Evolutionary conservation across 2,888 invertebrate species (phyloP), one percentile per base, ranked within the genome.

Genomic region (Dicyrtoma fusca): DNA sequence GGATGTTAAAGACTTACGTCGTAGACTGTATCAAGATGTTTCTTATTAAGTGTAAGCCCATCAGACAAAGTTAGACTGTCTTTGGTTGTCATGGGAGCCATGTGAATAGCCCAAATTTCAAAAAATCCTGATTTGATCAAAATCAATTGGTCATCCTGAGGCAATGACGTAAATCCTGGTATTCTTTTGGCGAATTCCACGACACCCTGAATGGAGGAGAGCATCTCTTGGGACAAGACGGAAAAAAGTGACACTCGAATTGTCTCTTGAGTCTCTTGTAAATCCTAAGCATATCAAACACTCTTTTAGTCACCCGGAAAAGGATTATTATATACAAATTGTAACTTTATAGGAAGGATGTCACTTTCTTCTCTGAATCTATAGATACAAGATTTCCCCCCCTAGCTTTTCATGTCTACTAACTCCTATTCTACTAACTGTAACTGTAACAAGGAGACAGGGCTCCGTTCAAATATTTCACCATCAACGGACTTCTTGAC

Each of bases 161-260:
- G 89, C 81, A 97, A 88, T 79, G 90, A 90, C 82, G 90, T 88
- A 86, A 97, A 97, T 77, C 95, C 88, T 77, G 97, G 97, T 81
- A 97, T 90, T 81, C 92, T 88, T 85, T 98, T 98, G 69, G 95
- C 95, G 84, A 97, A 97, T 84, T 97, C 97, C 42, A 98, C 97
- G 79, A 97, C 92, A 84, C 92, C 90, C 82, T 95, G 94, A 69
- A 97, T 94, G 81, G 91, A 90, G 6, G 96, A 95, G 13, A 95
- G 94, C 82, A 96, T 90, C 75, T 92, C 90, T 64, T 88, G 84
- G 14, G 96, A 94, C 82, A 95, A 89, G 82, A 92, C 90, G 83
- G 94, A 91, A 94, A 96, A 97, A 83, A 96, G 88, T 86, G 90
- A 80, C 87, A 93, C 89, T 81, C 91, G 89, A 82, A 91, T 88